A percentile compares a stretch with the other conserved stretches of the same genome.
Evolutionary conservation across 2,113 vertebrate genomes (phyloP).

Genomic region (Atlantisia rogersi): DNA sequence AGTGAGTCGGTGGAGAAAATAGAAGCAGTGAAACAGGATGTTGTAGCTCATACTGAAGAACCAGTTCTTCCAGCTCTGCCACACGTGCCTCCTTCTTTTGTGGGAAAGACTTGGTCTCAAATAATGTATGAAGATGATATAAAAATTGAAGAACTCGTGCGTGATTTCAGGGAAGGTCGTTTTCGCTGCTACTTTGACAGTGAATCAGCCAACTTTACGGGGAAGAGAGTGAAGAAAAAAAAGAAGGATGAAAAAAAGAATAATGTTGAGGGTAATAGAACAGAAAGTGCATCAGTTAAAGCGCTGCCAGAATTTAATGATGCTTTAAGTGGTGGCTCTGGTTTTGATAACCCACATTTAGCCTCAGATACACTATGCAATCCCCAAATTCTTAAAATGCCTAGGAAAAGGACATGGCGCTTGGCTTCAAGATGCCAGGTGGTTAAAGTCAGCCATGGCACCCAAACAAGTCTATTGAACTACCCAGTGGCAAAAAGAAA

Average conservation of each 20-base stretch:
- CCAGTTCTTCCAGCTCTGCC: constrained; percentile 81
- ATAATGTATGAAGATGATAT: constrained; percentile 87
- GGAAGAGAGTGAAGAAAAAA: constrained; percentile 64
- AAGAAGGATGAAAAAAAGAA: constrained; percentile 7
- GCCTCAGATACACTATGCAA: constrained; percentile 46
- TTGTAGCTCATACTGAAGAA: constrained; percentile 55
- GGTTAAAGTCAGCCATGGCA: constrained; percentile 87
- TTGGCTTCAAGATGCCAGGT: constrained; percentile 87
- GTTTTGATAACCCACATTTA: constrained; percentile 39
- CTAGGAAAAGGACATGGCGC: constrained; percentile 71
- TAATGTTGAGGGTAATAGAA: neutral
- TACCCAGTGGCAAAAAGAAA: constrained; percentile 77
- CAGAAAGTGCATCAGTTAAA: constrained; percentile 22
- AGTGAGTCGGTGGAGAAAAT: constrained; percentile 15
- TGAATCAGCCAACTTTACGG: constrained; percentile 77
- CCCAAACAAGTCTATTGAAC: constrained; percentile 79
- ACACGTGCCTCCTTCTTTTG: constrained; percentile 87
- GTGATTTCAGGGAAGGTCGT: constrained; percentile 82
- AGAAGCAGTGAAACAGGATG: constrained; percentile 1
- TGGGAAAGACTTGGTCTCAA: constrained; percentile 87
- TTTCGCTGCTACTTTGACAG: constrained; percentile 88
- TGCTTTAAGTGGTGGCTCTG: constrained; percentile 32
- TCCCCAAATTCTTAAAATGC: constrained; percentile 47
- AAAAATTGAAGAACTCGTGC: constrained; percentile 84
- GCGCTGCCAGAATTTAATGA: constrained; percentile 66